Conservation (phyloP, 2,888 invertebrate genomes). For the Lasius fuliginosus region DNA sequence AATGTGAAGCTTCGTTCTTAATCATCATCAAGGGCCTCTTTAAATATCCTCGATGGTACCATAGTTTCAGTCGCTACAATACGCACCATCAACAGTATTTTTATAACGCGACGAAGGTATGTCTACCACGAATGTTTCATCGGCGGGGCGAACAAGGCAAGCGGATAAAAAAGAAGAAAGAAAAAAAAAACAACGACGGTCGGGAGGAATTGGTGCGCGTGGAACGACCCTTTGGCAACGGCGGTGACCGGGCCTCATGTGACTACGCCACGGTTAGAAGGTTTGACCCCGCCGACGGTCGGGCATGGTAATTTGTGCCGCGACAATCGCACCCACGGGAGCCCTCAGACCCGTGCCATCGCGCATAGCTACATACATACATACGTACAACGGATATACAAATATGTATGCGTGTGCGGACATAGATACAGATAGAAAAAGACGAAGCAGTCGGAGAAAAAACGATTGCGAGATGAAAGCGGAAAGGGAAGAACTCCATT, state of each 20-base stretch:
- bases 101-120: constrained; percentile 10
- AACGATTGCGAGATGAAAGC: background rate
- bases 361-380: constrained; percentile 48
- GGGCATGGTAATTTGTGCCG: constrained; percentile 80
- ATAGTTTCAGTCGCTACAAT: constrained; percentile 17
- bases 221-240: constrained; percentile 54
- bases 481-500: background rate
- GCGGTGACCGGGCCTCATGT: constrained; percentile 32
- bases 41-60: constrained; percentile 34
- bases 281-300: constrained; percentile 73
- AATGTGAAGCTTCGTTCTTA: constrained; percentile 30
- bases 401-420: constrained; percentile 14
- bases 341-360: constrained; percentile 65
- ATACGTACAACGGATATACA: constrained; percentile 10
- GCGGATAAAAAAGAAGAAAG: background rate
- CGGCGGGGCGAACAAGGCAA: constrained; percentile 13
- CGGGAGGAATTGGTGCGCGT: constrained; percentile 57
- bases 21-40: constrained; percentile 10
- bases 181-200: background rate
- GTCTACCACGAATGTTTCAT: constrained; percentile 17
- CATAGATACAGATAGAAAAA: constrained; percentile 17
- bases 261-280: constrained; percentile 59
- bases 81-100: constrained; percentile 25
- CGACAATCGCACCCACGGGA: constrained; percentile 81
- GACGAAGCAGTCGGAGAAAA: constrained; percentile 8